Percentiles rank a stretch among this genome's conserved stretches.
Evolutionary conservation across 2,888 invertebrate genomes (phyloP).

Genomic region (Pseudoips prasinana): DNA sequence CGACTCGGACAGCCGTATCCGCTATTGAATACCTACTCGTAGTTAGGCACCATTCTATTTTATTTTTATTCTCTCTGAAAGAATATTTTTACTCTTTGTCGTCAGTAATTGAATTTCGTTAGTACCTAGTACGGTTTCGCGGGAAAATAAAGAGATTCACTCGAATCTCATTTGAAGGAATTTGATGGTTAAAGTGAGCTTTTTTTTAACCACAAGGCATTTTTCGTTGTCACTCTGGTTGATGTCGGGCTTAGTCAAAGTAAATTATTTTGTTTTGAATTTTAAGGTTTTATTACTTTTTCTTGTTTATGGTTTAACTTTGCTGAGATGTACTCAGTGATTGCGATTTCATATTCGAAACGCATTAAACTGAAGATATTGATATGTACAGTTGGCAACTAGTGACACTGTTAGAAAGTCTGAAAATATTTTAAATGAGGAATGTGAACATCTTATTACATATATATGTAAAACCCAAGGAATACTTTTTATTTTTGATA

Average conservation of each 20-base stretch:
- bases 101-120: conserved; percentile 59
- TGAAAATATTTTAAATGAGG: no score
- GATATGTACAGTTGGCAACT: no score
- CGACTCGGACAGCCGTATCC: conserved; percentile 40
- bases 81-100: conserved; percentile 62
- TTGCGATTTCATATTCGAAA: no score
- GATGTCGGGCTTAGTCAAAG: conserved; percentile 9
- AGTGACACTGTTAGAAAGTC: no score
- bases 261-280: conserved; percentile 8
- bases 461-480: no score
- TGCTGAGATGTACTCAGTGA: no score
- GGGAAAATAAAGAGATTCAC: conserved; percentile 31
- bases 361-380: no score
- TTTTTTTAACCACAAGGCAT: conserved; percentile 9
- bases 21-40: conserved; percentile 42
- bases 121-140: conserved; percentile 41
- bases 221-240: conserved; percentile 4
- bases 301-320: conserved; percentile 1
- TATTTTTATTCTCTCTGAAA: conserved; percentile 47
- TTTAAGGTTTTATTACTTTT: background rate
- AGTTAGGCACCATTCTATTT: conserved; percentile 57
- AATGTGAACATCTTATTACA: no score
- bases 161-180: conserved; percentile 19
- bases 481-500: no score
- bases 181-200: conserved; percentile 21